Conservation (phyloP, 2,797 vertebrate species). For the Antrozous pallidus region DNA sequence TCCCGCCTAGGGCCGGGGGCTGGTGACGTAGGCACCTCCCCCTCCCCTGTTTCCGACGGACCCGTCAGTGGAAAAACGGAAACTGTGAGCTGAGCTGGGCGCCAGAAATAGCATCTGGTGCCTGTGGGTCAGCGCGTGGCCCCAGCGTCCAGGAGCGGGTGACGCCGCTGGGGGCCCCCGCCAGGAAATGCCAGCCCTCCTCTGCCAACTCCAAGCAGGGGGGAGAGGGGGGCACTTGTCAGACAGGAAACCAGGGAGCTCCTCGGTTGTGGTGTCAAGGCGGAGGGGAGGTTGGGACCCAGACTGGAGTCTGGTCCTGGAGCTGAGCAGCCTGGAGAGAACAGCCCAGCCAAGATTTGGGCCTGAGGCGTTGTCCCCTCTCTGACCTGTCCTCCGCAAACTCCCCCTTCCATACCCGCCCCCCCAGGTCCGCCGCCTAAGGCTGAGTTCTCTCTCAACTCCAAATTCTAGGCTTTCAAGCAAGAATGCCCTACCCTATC, state of each 20-base stretch:
- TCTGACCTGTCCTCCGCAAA: background rate
- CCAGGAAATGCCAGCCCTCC: conserved; percentile 73
- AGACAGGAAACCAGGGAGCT: conserved; percentile 62
- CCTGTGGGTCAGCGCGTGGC: conserved; percentile 58
- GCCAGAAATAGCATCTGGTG: conserved; percentile 74
- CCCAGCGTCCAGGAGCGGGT: conserved; percentile 46
- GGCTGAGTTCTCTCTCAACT: background rate
- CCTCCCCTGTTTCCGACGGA: conserved; percentile 48
- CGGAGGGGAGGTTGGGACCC: background rate
- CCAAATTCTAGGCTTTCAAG: background rate
- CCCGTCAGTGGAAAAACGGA: conserved; percentile 71
- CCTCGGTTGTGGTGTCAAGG: background rate
- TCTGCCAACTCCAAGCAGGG: background rate
- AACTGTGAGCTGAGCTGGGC: conserved; percentile 47
- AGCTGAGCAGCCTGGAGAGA: background rate
- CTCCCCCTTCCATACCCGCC: no score
- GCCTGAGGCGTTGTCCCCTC: background rate
- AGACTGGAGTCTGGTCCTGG: background rate
- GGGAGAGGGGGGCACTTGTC: background rate
- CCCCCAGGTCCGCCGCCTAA: background rate
- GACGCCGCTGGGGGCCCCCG: background rate
- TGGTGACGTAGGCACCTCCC: conserved; percentile 21
- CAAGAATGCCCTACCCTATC: background rate
- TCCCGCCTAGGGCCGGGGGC: background rate
- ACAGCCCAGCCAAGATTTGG: background rate